phyloP scores from a whole-genome alignment of 2,113 vertebrate genomes.

The Dicerorhinus sumatrensis region DNA sequence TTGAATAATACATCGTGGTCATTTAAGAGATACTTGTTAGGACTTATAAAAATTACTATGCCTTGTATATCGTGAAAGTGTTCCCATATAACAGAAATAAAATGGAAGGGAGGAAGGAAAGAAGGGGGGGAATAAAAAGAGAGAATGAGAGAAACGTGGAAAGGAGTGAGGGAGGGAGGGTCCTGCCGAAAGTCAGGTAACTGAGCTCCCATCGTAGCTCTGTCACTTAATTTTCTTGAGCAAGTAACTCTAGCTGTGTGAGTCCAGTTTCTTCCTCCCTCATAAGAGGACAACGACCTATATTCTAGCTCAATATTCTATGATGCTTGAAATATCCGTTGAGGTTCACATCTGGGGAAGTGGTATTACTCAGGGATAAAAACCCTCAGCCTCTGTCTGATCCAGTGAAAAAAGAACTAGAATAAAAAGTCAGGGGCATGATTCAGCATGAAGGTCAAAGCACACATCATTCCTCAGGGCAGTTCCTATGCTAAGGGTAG shows the following conservation, averaged over 20 bases:
- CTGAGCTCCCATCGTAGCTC: neutral
- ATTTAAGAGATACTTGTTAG: conserved; percentile 2
- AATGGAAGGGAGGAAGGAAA: neutral
- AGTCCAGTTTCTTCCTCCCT: neutral
- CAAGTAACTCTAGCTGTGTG: neutral
- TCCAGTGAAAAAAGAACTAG: conserved; percentile 11
- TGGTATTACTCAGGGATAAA: neutral
- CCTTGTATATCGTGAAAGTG: neutral
- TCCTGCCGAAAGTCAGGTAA: neutral
- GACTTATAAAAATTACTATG: neutral
- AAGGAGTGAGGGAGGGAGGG: fast-evolving
- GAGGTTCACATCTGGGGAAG: neutral
- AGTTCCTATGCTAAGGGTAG: neutral
- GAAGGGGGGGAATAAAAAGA: neutral
- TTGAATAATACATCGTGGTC: neutral
- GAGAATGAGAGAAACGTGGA: neutral
- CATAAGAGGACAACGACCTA: neutral
- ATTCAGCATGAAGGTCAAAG: conserved; percentile 30
- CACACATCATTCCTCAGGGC: neutral
- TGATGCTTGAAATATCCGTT: neutral
- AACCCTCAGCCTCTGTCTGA: conserved; percentile 7
- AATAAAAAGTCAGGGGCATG: conserved; percentile 2
- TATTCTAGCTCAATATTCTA: neutral
- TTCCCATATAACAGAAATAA: neutral
- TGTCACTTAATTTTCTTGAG: neutral